These are phyloP conservation scores for Pangasius larnaudii DNA, from an alignment of 2,797 vertebrate genomes.

Conservation along the genomic window DNA sequence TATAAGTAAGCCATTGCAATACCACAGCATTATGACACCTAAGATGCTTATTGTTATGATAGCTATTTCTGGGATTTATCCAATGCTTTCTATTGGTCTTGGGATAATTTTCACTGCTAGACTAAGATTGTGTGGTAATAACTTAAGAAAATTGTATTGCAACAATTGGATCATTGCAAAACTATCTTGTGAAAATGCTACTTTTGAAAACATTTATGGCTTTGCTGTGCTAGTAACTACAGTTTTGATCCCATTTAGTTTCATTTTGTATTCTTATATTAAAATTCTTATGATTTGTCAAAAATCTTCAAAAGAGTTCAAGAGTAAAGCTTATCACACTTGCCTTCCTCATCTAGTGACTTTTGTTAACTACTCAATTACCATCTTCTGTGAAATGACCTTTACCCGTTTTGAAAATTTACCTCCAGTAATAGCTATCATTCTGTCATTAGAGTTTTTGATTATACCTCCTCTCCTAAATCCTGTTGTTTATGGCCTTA, in stretches of 20 bases:
- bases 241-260: conserved; percentile 46
- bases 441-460: conserved; percentile 69
- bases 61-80: conserved; percentile 29
- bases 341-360: conserved; percentile 70
- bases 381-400: conserved; percentile 65
- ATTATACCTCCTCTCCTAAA: conserved; percentile 68
- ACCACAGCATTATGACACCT: conserved; percentile 51
- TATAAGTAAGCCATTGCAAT: conserved; percentile 52
- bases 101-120: conserved; percentile 34
- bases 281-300: conserved; percentile 58
- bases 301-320: conserved; percentile 59
- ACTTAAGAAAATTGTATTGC: conserved; percentile 48
- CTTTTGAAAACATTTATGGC: conserved; percentile 44
- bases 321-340: conserved; percentile 66
- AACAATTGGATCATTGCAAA: conserved; percentile 52
- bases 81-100: conserved; percentile 47
- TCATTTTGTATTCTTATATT: conserved; percentile 51
- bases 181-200: conserved; percentile 43
- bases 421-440: conserved; percentile 56
- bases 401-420: conserved; percentile 42
- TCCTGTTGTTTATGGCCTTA: conserved; percentile 68
- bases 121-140: conserved; percentile 45
- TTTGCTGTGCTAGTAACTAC: conserved; percentile 39
- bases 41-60: conserved; percentile 34
- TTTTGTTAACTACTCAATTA: conserved; percentile 54